A percentile compares a stretch with the other conserved stretches of the same genome.
Conservation (phyloP, 2,888 invertebrate genomes). For the Morinoia aosen region DNA sequence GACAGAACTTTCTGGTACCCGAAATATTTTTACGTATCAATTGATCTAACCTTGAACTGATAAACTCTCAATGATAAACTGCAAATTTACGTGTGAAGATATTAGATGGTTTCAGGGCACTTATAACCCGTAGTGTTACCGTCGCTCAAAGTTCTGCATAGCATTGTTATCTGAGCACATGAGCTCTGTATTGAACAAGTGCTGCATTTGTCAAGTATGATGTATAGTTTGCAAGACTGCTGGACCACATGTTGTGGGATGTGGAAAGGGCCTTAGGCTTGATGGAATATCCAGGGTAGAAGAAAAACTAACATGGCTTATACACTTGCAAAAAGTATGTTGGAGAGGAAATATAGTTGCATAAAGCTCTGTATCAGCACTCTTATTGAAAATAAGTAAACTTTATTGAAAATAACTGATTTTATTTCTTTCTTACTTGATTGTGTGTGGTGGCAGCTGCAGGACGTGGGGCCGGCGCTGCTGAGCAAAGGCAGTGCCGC, state of each 20-base stretch:
- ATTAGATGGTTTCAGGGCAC: background rate
- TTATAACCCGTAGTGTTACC: background rate
- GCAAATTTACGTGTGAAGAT: background rate
- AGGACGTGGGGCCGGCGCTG: constrained; percentile 60
- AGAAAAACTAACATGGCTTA: too few relatives aligned
- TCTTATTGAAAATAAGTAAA: too few relatives aligned
- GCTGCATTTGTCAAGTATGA: background rate
- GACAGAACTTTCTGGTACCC: too few relatives aligned
- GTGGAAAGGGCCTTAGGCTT: too few relatives aligned
- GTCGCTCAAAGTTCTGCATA: background rate
- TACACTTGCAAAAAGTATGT: too few relatives aligned
- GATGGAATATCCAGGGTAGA: too few relatives aligned
- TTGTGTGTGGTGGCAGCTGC: constrained; percentile 54
- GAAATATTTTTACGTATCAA: too few relatives aligned
- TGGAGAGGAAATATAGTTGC: too few relatives aligned
- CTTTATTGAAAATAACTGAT: too few relatives aligned
- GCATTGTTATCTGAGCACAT: background rate
- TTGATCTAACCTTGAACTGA: background rate
- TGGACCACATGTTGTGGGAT: background rate
- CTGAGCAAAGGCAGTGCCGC: constrained; percentile 56
- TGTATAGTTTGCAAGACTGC: background rate
- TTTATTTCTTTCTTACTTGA: too few relatives aligned
- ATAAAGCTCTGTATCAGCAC: too few relatives aligned
- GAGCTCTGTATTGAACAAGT: background rate
- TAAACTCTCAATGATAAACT: background rate